These are phyloP conservation scores for Clarias laeviceps DNA, from an alignment of 2,797 vertebrate species.

Conservation along the genomic window DNA sequence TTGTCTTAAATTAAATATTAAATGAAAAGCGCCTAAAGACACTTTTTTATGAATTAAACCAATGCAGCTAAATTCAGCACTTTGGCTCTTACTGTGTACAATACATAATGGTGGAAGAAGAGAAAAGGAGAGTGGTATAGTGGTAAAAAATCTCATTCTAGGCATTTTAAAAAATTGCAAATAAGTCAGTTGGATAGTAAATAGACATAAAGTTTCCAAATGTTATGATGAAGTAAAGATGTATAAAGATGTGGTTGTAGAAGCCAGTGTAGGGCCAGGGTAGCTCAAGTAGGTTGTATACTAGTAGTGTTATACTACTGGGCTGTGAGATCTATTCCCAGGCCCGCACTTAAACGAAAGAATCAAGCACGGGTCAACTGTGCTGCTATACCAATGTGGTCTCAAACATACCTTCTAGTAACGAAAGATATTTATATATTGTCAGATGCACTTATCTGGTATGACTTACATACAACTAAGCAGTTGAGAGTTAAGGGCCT, in stretches of 20 bases:
- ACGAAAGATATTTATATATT: neutral
- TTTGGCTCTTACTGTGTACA: neutral
- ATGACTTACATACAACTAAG: no score
- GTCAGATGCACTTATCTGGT: no score
- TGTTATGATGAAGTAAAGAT: neutral
- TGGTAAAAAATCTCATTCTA: no score
- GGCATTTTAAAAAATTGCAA: neutral
- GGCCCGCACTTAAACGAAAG: neutral
- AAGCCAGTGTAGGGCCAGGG: neutral
- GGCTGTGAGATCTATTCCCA: neutral
- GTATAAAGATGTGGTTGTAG: neutral
- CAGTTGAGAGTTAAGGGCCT: no score
- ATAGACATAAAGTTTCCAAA: neutral
- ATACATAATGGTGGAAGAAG: neutral
- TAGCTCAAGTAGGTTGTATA: neutral
- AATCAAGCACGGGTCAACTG: neutral
- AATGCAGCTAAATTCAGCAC: slow-evolving; percentile 11
- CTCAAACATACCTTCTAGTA: neutral
- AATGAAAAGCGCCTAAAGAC: slow-evolving; percentile 11
- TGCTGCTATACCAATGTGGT: neutral
- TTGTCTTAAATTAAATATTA: slow-evolving; percentile 18
- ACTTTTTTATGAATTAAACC: slow-evolving; percentile 1
- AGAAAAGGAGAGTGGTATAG: neutral
- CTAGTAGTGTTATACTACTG: no score
- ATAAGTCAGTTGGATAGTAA: neutral